phyloP scores from a whole-genome alignment of 2,113 vertebrate genomes.

The Sinocyclocheilus grahami region DNA sequence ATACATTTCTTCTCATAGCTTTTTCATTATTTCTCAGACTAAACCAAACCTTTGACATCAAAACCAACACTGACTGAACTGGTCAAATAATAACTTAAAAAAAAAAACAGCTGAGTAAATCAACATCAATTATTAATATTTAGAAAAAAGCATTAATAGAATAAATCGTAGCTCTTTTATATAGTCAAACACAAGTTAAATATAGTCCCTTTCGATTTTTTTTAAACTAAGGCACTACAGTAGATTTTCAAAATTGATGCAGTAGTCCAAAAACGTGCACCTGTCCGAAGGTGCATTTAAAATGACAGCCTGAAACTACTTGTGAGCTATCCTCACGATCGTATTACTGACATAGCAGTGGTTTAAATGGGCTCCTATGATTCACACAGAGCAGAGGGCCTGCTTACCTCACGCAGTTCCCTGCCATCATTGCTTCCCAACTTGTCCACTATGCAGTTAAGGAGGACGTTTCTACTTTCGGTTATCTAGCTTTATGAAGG shows the following conservation, averaged over 20 bases:
- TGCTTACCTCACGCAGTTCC: slow-evolving; percentile 39
- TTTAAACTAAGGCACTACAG: not conserved
- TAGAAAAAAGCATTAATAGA: not conserved
- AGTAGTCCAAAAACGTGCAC: not conserved
- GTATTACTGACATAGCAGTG: not conserved
- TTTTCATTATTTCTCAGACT: not conserved
- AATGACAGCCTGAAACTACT: not conserved
- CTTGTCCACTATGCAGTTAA: slow-evolving; percentile 70
- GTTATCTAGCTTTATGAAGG: slow-evolving; percentile 99
- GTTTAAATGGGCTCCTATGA: not conserved
- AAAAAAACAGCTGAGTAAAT: not conserved
- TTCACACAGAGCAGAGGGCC: not conserved
- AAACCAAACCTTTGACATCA: not conserved
- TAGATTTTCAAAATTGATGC: not conserved
- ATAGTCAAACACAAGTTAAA: not conserved
- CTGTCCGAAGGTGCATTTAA: not conserved
- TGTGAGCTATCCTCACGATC: not conserved
- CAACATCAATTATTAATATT: not conserved
- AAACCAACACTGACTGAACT: not conserved
- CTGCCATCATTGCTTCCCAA: slow-evolving; percentile 28
- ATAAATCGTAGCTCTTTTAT: not conserved
- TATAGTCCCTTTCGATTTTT: not conserved
- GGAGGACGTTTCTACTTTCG: slow-evolving; percentile 99
- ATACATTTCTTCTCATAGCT: not conserved
- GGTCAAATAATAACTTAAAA: not conserved